Percentiles rank a stretch among this genome's conserved stretches.
Conservation (phyloP, 1,140 invertebrate species). For the Sipha flava region DNA sequence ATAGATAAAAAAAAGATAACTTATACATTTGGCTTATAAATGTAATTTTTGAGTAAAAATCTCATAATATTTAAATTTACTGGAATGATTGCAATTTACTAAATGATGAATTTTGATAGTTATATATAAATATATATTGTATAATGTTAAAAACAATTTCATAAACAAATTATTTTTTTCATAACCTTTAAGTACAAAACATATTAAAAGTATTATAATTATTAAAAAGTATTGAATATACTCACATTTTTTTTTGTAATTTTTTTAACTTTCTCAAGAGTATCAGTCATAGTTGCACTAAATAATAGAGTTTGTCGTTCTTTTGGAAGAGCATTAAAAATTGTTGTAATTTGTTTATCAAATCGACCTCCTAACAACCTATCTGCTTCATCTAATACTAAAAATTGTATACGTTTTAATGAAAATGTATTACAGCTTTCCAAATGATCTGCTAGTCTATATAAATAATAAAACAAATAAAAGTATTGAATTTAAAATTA, state of each 20-base stretch:
- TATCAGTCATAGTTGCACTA: constrained; percentile 92
- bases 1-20: too few relatives aligned
- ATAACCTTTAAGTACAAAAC: too few relatives aligned
- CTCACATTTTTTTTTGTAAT: constrained; percentile 36
- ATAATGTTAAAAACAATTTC: too few relatives aligned
- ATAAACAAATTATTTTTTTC: too few relatives aligned
- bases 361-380: constrained; percentile 71
- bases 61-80: too few relatives aligned
- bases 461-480: constrained; percentile 11
- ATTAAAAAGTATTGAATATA: background rate
- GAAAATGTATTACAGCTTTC: constrained; percentile 74
- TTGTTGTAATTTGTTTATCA: constrained; percentile 70
- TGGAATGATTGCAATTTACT: too few relatives aligned
- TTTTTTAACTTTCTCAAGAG: constrained; percentile 61
- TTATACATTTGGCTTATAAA: too few relatives aligned
- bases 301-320: constrained; percentile 81
- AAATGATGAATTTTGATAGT: too few relatives aligned
- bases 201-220: too few relatives aligned
- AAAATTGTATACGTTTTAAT: constrained; percentile 69
- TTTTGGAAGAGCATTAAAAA: constrained; percentile 70
- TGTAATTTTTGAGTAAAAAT: too few relatives aligned
- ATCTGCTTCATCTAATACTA: constrained; percentile 90
- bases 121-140: too few relatives aligned
- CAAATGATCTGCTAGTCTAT: constrained; percentile 71
- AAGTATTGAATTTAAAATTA: background rate